phyloP scores from a whole-genome alignment of 2,888 invertebrate species.

The Idaea straminata region DNA sequence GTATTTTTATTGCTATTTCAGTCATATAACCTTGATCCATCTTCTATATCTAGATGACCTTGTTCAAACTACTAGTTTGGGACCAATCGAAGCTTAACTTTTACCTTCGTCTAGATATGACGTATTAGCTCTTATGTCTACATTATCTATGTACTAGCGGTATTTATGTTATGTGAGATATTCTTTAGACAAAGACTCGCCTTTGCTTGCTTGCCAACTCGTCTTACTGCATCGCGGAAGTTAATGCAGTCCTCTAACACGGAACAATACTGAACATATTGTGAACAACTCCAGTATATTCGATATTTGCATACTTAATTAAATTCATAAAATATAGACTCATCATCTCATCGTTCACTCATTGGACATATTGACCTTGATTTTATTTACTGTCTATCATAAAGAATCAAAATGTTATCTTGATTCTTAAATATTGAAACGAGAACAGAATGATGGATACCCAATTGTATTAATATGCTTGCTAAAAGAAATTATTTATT shows the following conservation, averaged over 20 bases:
- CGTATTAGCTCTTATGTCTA: background rate
- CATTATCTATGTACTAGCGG: background rate
- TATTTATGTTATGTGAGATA: background rate
- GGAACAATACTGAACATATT: slow-evolving; percentile 35
- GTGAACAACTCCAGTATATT: slow-evolving; percentile 15
- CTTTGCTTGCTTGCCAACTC: slow-evolving; percentile 6
- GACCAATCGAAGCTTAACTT: slow-evolving; percentile 20
- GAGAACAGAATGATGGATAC: too few relatives aligned
- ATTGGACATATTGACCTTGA: background rate
- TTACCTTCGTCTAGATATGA: slow-evolving; percentile 46
- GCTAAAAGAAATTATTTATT: too few relatives aligned
- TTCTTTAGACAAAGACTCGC: background rate
- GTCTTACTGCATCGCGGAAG: slow-evolving; percentile 46
- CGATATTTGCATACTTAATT: slow-evolving; percentile 30
- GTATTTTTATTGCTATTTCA: slow-evolving; percentile 15
- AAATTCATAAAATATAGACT: slow-evolving; percentile 16
- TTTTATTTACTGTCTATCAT: background rate
- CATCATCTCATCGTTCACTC: slow-evolving; percentile 11
- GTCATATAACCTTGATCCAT: slow-evolving; percentile 48
- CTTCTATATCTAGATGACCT: slow-evolving; percentile 53
- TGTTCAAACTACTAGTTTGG: slow-evolving; percentile 39
- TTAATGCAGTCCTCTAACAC: slow-evolving; percentile 35
- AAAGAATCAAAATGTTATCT: background rate
- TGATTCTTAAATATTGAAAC: too few relatives aligned
- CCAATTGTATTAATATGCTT: too few relatives aligned